Base-by-base conservation (phyloP, 2,888 invertebrate genomes). In the Dusona sp. region DNA sequence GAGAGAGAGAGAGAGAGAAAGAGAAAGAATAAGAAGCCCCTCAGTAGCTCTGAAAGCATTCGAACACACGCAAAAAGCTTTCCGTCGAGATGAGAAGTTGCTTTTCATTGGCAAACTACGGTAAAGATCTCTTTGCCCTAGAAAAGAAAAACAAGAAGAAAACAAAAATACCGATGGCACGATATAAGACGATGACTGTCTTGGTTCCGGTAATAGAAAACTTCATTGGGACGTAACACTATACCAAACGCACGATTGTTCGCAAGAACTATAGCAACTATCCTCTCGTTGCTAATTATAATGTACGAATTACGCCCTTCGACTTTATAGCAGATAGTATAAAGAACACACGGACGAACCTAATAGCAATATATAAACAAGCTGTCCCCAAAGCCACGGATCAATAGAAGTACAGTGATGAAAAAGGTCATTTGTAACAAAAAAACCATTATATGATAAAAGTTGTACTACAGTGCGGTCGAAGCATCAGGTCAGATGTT, bases 31-130 rank as follows among this genome's bases (percentile, higher is more conserved):
- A 13, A 48, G 19, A 70, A 48, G 51, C 33, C 48, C 45, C 70
- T 29, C 25, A 64, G 72, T 72, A 70, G 74, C 73, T 79, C 74
- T 36, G 74, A 85, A 85, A 85, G 78, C 81, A 82, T 78, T 85
- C 85, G 81, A n/a, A 68, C 51, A 54, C 67, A 73, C 61, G 85
- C 36, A 73, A 11, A 68, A 78, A 68, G 61, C 65, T 73, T 61
- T 65, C 11, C 74, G 45, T 45, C 38, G 45, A 68, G 77, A 80
- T 54, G 78, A 74, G 68, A 85, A 79, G 64, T 73, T 77, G 77
- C 78, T 64, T 38, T 22, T 75, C 64, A 45, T 42, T 68, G 54
- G 38, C 25, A 65, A 61, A 61, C 57, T 45, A 61, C 25, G 45
- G 29, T 16, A 29, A 42, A 22, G 54, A 22, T 74, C 25, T 68